Base-by-base conservation (phyloP, 2,888 invertebrate species). In the Lasiommata megera region DNA sequence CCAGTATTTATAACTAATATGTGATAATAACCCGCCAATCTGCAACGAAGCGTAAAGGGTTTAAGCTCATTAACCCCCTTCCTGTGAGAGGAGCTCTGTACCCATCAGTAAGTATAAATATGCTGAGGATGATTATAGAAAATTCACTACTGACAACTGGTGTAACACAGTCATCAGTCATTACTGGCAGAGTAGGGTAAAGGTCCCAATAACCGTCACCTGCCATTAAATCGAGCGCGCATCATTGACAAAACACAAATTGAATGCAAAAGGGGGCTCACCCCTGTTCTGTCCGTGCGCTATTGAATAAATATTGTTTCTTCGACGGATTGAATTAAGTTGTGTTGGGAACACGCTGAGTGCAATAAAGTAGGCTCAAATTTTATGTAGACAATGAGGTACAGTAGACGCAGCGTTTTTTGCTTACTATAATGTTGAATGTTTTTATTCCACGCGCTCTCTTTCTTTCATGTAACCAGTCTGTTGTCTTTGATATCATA, bases 151-250 rank as follows among this genome's bases (percentile, higher is more conserved):
- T 34, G 16, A 17, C 40, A 9, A 47, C 40, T 17, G 34, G 9
- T 37, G 14, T 29, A 54, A 43, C 41, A 28, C 28, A 50, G 54
- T 52, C 36, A 18, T 47, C 58, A 48, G 34, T 48, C 23, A 50
- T 43, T 50, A 44, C 31, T 28, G 44, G 29, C 38, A 18, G n/a
- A 51, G 40, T 55, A 48, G 63, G 62, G 65, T 58, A 61, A 61
- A 44, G 17, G 59, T 40, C 38, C 60, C 65, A 61, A 70, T 70
- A 73, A 76, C 74, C 78, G 84, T 86, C 88, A 88, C 87, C 88
- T 87, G 87, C 75, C 70, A 80, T 85, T 81, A 88, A 86, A 87
- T 81, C 77, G 84, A 79, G 82, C 83, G 79, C 71, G 83, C 79
- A 76, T 84, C 84, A 85, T 84, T 82, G 80, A 76, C 82, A 70